Evolutionary conservation across 2,888 invertebrate genomes (phyloP), one percentile per base, ranked within the genome.

Genomic region (Cerceris rybyensis): DNA sequence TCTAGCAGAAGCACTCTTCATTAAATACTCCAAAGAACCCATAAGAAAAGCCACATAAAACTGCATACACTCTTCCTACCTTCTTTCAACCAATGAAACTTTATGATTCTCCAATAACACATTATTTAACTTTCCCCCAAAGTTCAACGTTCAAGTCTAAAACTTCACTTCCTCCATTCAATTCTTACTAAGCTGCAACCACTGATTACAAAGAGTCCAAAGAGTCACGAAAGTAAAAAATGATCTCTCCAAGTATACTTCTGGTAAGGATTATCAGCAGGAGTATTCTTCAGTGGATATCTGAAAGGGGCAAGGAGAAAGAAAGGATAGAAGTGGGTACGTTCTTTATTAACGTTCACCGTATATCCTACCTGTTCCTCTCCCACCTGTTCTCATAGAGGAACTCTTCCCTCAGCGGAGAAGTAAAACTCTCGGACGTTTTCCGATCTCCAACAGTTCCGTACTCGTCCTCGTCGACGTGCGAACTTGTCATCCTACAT

Each of bases 381-480:
- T 73, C 81, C 81, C 81, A 81, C 81, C 73, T 79, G 66, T 42
- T 65, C 87, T 86, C 84, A 6, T 67, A 49, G 49, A 60, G 80
- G 84, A 82, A 86, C 84, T 88, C 87, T 87, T 87, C 83, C 84
- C 75, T 75, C 55, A 59, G 59, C 67, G 80, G 75, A 85, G 84
- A 83, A 89, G 90, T 91, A 91, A 92, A 92, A 92, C 92, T 91
- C 90, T 86, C 88, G 81, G 87, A 88, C 89, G 88, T 91, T 89
- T 91, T 88, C 90, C 88, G 89, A 91, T 91, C 90, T 88, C 86
- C 84, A 87, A 90, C 91, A 92, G 92, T 92, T 88, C 87, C 86
- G 85, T 89, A 88, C 89, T 87, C 85, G 89, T 89, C 86, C 84
- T 87, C 90, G 88, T 76, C 85, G 86, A 86, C 86, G 88, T 80